These are phyloP conservation scores for Glaucidium brasilianum DNA, from an alignment of 2,113 vertebrate genomes.

Conservation along the genomic window DNA sequence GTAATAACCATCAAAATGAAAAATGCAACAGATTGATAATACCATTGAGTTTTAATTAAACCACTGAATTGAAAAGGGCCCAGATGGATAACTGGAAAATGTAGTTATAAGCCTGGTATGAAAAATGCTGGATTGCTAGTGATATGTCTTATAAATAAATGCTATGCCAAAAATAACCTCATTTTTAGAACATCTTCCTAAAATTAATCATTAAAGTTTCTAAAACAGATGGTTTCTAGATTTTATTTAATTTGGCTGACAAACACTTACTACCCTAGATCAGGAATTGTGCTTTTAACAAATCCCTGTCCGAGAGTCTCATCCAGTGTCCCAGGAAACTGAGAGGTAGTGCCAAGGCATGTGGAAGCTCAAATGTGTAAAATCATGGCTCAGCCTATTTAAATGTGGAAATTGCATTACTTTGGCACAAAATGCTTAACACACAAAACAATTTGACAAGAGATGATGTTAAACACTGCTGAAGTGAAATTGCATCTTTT, in stretches of 20 bases:
- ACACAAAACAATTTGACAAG: rapidly evolving
- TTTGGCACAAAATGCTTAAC: background rate
- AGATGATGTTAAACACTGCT: background rate
- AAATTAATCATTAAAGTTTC: slow-evolving; percentile 77
- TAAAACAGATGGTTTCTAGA: slow-evolving; percentile 78
- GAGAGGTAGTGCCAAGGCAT: background rate
- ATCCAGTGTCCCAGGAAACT: background rate
- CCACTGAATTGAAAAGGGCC: slow-evolving; percentile 81
- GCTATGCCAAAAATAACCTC: slow-evolving; percentile 71
- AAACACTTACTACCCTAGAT: slow-evolving; percentile 30
- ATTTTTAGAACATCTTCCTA: slow-evolving; percentile 72
- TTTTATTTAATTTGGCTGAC: slow-evolving; percentile 71
- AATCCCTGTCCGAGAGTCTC: background rate
- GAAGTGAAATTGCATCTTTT: background rate
- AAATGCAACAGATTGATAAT: slow-evolving; percentile 86
- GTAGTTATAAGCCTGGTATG: slow-evolving; percentile 77
- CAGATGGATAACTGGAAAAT: slow-evolving; percentile 83
- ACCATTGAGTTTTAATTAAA: slow-evolving; percentile 86
- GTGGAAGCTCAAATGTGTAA: background rate
- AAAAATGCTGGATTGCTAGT: slow-evolving; percentile 70
- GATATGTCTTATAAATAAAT: slow-evolving; percentile 73
- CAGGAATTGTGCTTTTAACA: slow-evolving; percentile 35
- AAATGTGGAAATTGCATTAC: background rate
- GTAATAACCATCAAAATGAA: slow-evolving; percentile 84
- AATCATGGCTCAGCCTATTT: background rate